phyloP scores from a whole-genome alignment of 2,113 vertebrate species.

The Tyto alba region DNA sequence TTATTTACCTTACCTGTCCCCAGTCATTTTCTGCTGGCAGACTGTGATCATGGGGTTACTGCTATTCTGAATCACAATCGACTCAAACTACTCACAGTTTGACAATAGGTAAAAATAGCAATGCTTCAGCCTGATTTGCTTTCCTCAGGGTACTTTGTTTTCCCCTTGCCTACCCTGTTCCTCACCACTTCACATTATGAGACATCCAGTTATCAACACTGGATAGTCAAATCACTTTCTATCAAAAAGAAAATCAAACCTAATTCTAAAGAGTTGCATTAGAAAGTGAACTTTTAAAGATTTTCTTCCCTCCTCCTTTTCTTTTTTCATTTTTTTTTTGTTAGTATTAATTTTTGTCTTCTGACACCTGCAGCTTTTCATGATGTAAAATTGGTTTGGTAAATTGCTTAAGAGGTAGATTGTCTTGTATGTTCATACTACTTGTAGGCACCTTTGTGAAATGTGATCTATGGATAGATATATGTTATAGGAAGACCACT shows the following conservation, averaged over 20 bases:
- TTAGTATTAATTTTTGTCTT: background rate
- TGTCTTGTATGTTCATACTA: background rate
- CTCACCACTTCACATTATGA: background rate
- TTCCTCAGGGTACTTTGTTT: background rate
- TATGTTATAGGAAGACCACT: background rate
- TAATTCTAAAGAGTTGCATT: background rate
- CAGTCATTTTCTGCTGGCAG: background rate
- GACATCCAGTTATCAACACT: background rate
- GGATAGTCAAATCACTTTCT: background rate
- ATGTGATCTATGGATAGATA: background rate
- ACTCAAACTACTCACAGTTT: background rate
- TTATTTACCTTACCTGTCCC: background rate
- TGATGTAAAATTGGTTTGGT: background rate
- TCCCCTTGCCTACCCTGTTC: background rate
- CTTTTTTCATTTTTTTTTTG: too few species aligned
- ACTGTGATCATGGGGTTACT: background rate
- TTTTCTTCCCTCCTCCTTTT: background rate
- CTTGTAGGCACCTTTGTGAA: background rate
- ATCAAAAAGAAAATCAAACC: background rate
- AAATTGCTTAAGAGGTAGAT: background rate
- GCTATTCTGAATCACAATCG: background rate
- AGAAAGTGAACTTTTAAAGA: background rate
- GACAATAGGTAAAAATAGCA: background rate
- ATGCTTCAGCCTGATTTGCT: background rate
- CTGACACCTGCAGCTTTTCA: background rate